Evolutionary conservation across 2,113 vertebrate species (phyloP).

Genomic region (Macheiramphus alcinus): DNA sequence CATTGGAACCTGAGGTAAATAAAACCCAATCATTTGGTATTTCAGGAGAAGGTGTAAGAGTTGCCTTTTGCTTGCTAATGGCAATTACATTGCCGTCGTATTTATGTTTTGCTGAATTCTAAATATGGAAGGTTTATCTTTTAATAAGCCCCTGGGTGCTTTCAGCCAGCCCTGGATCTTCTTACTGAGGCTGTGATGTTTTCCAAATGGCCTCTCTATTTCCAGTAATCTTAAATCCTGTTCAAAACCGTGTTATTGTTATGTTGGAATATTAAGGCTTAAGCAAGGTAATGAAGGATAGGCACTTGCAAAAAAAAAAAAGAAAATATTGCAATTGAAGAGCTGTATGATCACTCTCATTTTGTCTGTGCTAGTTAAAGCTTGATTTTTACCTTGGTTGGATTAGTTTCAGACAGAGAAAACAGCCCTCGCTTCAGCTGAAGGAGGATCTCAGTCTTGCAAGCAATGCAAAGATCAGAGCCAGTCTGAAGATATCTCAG

Average conservation of each 20-base stretch:
- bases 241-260: neutral
- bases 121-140: constrained; percentile 6
- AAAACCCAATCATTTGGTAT: neutral
- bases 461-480: neutral
- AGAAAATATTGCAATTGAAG: neutral
- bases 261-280: neutral
- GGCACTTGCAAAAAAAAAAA: neutral
- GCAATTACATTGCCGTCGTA: neutral
- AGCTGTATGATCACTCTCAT: neutral
- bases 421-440: neutral
- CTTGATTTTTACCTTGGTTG: neutral
- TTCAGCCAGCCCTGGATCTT: neutral
- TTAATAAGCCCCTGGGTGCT: constrained; percentile 9
- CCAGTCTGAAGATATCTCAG: neutral
- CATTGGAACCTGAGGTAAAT: neutral
- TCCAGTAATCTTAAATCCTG: neutral
- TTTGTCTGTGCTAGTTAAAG: neutral
- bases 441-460: neutral
- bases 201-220: neutral
- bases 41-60: neutral
- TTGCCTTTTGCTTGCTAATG: neutral
- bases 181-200: neutral
- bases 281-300: neutral
- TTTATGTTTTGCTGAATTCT: neutral
- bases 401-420: neutral